Base-by-base conservation (phyloP, 2,797 vertebrate genomes). In the Cuniculus paca region DNA sequence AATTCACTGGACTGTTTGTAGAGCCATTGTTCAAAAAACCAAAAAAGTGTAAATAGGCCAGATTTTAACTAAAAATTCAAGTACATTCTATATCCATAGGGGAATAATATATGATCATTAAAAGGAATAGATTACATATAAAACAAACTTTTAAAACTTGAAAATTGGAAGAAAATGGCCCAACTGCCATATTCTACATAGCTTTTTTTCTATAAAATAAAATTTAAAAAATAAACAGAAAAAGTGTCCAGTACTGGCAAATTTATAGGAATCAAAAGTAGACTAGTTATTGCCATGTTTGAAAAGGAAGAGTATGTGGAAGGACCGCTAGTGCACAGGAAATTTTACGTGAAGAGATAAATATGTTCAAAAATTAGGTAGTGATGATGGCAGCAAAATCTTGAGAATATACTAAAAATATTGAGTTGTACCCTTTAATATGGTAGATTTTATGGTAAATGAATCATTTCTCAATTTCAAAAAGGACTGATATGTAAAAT, bases 261-360 rank as follows among this genome's bases (percentile, higher is more conserved):
- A 60, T 19, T 39, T 48, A n/a, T 48, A 61, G 39, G 17, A 6
- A 19, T 5, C 14, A 5, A 58, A 4, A 45, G 39, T 45, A 58
- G 36, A 88, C 28, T 75, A 45, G 3, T n/a, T 5, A 19, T 75
- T 88, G 28, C 13, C 39, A 58, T 19, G 8, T 3, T 3, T 34
- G 13, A 31, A 1, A 7, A 6, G 4, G 39, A 74, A 20, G 39
- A 6, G 2, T 6, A 5, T 56, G 20, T n/a, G 8, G 7, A 36
- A 31, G n/a, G 13, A 26, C 7, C 48, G 52, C 31, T 75, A 61
- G 42, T 6, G 0, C 34, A 14, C 58, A 28, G 48, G 12, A 24
- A 16, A 34, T 61, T 36, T 60, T 8, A 36, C 48, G 24, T 8
- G 20, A 14, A 12, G 5, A 2, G 2, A 61, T 13, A 48, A 26